Base-by-base conservation (phyloP, 2,113 vertebrate species). In the Lasiurus cinereus region DNA sequence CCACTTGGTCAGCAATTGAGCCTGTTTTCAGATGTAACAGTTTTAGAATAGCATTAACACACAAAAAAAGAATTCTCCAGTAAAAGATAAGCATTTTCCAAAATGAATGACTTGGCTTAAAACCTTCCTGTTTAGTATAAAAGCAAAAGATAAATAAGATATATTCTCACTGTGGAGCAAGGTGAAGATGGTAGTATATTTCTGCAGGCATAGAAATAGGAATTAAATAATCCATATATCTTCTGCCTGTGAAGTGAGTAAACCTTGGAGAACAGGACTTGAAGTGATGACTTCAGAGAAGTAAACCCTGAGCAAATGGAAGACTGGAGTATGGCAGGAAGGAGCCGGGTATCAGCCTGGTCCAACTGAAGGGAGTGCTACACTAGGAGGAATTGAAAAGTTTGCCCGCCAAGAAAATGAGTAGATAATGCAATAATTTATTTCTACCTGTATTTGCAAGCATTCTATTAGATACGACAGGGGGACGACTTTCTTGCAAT, bases 81-180 rank as follows among this genome's bases (percentile, higher is more conserved):
- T 56, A 72, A 78, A 88, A 88, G 59, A 74, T 39, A 92, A 83
- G 3, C 36, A 89, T 73, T 95, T 93, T 72, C 50, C 24, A 76
- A 36, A 84, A 92, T 74, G n/a, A 96, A 95, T 94, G n/a, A 66
- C 82, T 90, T 97, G 78, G 86, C 46, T 91, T 64, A 87, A 95
- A 95, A 56, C 27, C 52, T 83, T 93, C 15, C 84, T 92, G 16
- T 76, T 94, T 86, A 72, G 24, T 67, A 12, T 67, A 76, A 88
- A 87, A 78, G 27, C 43, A 73, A 86, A 96, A 72, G 85, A 93
- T 92, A 87, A 96, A 94, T 96, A 91, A 91, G n/a, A 59, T 73
- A 59, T 56, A 64, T 62, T 66, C 72, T n/a, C 15, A 76, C 91
- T 76, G 21, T 79, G 22, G 84, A 96, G 29, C 54, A 96, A 96